phyloP scores from a whole-genome alignment of 2,797 vertebrate genomes.

The Acipenser oxyrinchus region DNA sequence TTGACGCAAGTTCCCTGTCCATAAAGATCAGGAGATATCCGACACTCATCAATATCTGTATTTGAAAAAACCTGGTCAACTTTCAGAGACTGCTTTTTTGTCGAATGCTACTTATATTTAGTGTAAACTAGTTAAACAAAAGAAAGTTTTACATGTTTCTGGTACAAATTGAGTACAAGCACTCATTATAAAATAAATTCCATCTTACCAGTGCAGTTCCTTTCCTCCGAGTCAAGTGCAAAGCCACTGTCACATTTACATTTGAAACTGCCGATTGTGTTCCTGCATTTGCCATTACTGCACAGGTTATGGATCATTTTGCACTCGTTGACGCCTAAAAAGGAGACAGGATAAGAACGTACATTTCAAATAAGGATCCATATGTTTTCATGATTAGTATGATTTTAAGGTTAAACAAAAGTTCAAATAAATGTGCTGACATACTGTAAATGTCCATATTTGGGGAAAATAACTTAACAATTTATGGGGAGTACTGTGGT shows the following conservation, averaged over 20 bases:
- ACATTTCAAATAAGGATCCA: no score
- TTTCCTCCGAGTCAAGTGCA: constrained; percentile 87
- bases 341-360: constrained; percentile 11
- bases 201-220: constrained; percentile 88
- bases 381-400: no score
- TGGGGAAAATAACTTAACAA: no score
- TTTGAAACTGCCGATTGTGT: constrained; percentile 95
- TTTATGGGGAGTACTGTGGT: not conserved
- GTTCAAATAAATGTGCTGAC: no score
- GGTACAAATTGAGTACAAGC: not conserved
- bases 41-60: constrained; percentile 91
- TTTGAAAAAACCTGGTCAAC: not conserved
- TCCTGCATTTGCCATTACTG: constrained; percentile 86
- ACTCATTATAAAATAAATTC: not conserved
- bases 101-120: no score
- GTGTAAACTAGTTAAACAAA: constrained; percentile 33
- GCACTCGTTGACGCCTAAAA: constrained; percentile 92
- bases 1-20: constrained; percentile 87
- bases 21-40: constrained; percentile 89
- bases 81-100: not conserved
- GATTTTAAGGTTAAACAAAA: no score
- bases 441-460: no score
- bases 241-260: constrained; percentile 90
- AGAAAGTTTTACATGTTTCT: no score
- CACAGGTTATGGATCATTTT: constrained; percentile 93